Base-by-base conservation (phyloP, 92 coral and sea anemone species). In the Pocillopora meandrina region DNA sequence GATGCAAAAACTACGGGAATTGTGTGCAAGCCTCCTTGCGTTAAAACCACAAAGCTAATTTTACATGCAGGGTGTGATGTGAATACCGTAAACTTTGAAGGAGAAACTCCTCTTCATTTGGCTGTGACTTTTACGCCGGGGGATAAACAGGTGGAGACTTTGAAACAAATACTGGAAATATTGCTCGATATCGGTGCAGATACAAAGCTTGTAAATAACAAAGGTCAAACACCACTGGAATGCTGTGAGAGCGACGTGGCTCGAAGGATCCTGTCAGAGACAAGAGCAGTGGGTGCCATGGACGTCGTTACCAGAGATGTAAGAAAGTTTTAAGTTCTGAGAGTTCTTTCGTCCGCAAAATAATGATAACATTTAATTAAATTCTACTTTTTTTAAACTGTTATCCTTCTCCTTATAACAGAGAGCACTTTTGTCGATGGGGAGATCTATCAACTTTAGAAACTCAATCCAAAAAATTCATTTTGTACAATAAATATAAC, bases 71-170 rank as follows among this genome's bases (percentile, higher is more conserved):
- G 93, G 1, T 88, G 87, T 15, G 75, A 81, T 61, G 78, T 92
- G 8, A 92, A 92, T 34, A 87, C 90, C 1, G 76, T 75, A 17
- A 92, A 92, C 59, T 72, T 61, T 5, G 64, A 79, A 15, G 95
- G 95, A 9, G 84, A 92, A 55, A 90, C 93, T 1, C 93, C 95
- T 0, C 89, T 92, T 21, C 95, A 92, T 71, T 60, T 82, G 57
- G 80, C 78, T 2, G 88, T 76, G 62, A 86, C 82, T 66, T 87
- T 84, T 55, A 84, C 71, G 52, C 89, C 89, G 12, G 61, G 75
- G 36, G 76, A 60, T 70, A 74, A 74, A 10, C 35, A 55, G 31
- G 58, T 84, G 6, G 81, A 80, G 17, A 74, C 80, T 14, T 63
- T 86, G 56, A 87, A 78, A 35, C 62, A 79, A 42, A 66, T 90